Percentiles rank a stretch among this genome's conserved stretches.
These are phyloP conservation scores for Phalloptychus januarius DNA, from an alignment of 2,797 vertebrate genomes.

Conservation along the genomic window DNA sequence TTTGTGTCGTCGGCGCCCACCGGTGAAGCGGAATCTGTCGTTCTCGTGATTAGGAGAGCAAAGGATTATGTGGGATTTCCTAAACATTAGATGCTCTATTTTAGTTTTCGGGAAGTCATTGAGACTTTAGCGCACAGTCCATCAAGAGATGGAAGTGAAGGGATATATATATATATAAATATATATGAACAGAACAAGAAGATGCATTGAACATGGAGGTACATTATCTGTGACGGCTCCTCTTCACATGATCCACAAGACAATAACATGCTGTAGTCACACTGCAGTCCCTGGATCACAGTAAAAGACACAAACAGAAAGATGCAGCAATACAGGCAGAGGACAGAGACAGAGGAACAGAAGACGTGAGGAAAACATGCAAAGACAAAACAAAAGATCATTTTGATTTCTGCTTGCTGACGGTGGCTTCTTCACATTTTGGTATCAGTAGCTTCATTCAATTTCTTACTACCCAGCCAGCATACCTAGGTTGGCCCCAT, in stretches of 20 bases:
- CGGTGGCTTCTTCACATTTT: neutral
- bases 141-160: neutral
- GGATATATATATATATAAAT: too few species aligned
- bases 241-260: neutral
- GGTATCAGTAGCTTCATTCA: neutral
- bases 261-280: neutral
- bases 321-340: neutral
- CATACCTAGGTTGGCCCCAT: too few species aligned
- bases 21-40: neutral
- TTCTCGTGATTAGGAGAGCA: neutral
- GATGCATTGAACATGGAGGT: neutral
- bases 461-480: too few species aligned
- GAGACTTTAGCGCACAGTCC: neutral
- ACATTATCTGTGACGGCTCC: neutral
- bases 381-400: neutral
- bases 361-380: neutral
- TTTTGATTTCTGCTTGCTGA: neutral
- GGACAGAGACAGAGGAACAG: neutral
- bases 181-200: too few species aligned
- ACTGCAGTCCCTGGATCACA: neutral
- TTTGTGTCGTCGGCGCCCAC: neutral
- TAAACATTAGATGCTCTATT: neutral
- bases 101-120: neutral
- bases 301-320: neutral
- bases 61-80: constrained; percentile 2